These are phyloP conservation scores for Patiria pectinifera DNA, from an alignment of 53 echinoderm and acorn worm genomes.

Conservation along the genomic window DNA sequence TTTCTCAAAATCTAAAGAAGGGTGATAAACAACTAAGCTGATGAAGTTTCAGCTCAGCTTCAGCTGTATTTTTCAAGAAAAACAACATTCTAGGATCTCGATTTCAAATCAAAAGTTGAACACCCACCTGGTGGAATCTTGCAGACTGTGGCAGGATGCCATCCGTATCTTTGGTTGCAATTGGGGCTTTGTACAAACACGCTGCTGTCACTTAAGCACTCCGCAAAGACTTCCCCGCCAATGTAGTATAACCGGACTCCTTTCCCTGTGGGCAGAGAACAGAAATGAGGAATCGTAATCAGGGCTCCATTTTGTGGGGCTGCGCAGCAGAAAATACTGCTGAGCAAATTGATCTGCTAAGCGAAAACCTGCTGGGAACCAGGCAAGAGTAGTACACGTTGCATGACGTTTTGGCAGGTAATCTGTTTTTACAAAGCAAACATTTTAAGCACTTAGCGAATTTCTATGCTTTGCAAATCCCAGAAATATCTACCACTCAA, in stretches of 20 bases:
- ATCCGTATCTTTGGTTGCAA: conserved; percentile 89
- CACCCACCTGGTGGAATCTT: conserved; percentile 89
- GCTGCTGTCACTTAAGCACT: conserved; percentile 90
- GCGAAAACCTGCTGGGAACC: neutral
- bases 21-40: no score
- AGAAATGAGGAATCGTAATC: neutral
- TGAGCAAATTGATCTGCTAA: neutral
- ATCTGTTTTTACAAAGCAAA: no score
- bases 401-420: neutral
- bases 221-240: conserved; percentile 87
- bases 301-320: neutral
- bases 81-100: no score
- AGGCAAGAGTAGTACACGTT: neutral
- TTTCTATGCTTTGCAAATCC: no score
- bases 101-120: no score
- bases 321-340: neutral
- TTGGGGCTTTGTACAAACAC: conserved; percentile 92
- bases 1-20: no score
- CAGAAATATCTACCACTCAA: no score
- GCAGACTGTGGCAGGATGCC: conserved; percentile 92
- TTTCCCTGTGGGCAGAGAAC: conserved; percentile 60
- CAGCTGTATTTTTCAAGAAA: no score
- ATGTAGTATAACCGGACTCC: conserved; percentile 91
- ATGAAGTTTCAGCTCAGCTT: no score
- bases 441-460: neutral